Base-by-base conservation (phyloP, 1,140 invertebrate genomes). In the Himalopsyche phryganea region DNA sequence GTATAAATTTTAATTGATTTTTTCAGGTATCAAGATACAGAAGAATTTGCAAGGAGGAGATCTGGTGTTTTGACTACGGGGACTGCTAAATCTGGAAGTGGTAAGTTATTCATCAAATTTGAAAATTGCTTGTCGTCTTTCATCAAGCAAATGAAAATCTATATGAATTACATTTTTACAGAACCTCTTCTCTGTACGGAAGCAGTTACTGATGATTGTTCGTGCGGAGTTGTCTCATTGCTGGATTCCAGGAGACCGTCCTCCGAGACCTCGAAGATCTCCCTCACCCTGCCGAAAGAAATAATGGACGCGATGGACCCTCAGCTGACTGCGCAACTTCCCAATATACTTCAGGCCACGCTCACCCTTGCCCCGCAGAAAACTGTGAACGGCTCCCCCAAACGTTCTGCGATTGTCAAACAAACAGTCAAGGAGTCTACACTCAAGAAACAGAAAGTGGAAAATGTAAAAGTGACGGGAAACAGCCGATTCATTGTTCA, bases 11-110 rank as follows among this genome's bases (percentile, higher is more conserved):
- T n/a, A n/a, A n/a, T n/a, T n/a, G 6, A 3, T 28, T 49, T 49
- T 48, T 46, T 35, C 60, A 78, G 80, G 35, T 85, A 84, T 74
- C 85, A 89, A 72, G 85, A 87, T 66, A 81, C 85, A 0, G 81
- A 80, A 15, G 83, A 84, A 67, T 86, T 85, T 69, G 81, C 80
- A 3, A 72, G 85, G 44, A 71, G 86, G 59, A 66, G 85, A 67
- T 80, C 80, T 0, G 73, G 70, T 20, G 75, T 77, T 60, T 70
- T 77, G 48, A 71, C 69, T 77, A 69, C 83, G 57, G 74, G 72
- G 73, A 69, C 80, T 65, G 69, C 75, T 69, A 80, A 85, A 80
- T 74, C 80, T 55, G 80, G 80, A 58, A 85, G 82, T 66, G 82
- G 83, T 84, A 68, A 72, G 71, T 67, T 59, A 5, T n/a, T 33